Conservation (phyloP, 2,888 invertebrate genomes). For the Sinodicranocentrus sp. region DNA sequence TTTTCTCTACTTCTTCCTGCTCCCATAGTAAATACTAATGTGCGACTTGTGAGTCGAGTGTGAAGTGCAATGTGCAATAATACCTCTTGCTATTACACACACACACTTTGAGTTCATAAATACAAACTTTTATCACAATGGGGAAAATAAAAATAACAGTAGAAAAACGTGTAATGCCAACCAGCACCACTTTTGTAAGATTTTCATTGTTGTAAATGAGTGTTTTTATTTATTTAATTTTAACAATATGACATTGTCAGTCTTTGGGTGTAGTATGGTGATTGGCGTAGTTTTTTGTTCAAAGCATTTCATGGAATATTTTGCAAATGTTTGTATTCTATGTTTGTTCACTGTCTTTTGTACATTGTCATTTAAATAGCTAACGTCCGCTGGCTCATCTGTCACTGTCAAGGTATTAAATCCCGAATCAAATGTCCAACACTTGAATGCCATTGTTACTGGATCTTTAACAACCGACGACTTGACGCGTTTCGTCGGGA, state of each 20-base stretch:
- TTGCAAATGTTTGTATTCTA: background rate
- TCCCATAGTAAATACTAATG: too few relatives aligned
- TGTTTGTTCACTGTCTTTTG: background rate
- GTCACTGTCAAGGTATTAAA: background rate
- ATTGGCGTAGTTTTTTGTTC: background rate
- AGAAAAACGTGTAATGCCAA: conserved; percentile 22
- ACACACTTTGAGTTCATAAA: too few relatives aligned
- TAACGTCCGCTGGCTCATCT: background rate
- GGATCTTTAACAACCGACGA: background rate
- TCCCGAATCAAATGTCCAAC: background rate
- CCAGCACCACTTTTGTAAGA: conserved; percentile 19
- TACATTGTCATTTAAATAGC: background rate
- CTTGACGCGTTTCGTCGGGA: too few relatives aligned
- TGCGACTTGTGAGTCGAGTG: too few relatives aligned
- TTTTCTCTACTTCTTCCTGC: too few relatives aligned
- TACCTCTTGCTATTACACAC: too few relatives aligned
- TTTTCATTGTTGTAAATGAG: conserved; percentile 29
- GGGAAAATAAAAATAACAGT: background rate
- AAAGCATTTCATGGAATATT: background rate
- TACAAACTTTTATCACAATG: too few relatives aligned
- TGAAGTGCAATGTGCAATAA: too few relatives aligned
- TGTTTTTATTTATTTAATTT: conserved; percentile 36
- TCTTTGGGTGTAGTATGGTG: background rate
- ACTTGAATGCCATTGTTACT: background rate
- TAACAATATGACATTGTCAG: conserved; percentile 33